Conservation (phyloP, 2,888 invertebrate genomes). For the Agonopterix heracliana region DNA sequence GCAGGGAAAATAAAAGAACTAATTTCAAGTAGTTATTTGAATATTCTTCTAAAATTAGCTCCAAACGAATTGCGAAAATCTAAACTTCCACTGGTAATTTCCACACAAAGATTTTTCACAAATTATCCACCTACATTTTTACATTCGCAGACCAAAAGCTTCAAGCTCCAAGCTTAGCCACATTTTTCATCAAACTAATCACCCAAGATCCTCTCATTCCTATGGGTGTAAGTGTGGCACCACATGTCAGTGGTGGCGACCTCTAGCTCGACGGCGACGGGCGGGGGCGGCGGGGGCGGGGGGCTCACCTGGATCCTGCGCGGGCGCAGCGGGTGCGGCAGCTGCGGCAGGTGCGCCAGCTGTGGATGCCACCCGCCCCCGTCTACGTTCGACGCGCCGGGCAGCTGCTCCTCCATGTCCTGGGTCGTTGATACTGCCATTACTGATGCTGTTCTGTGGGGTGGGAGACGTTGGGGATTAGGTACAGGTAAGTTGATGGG, state of each 20-base stretch:
- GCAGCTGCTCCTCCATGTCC: conserved; percentile 20
- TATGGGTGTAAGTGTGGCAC: conserved; percentile 33
- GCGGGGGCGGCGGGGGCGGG: conserved; percentile 45
- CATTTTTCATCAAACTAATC: not conserved
- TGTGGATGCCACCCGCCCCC: conserved; percentile 51
- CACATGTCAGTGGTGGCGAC: conserved; percentile 66
- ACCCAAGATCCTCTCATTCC: conserved; percentile 1
- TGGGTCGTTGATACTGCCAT: conserved; percentile 35
- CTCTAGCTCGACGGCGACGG: conserved; percentile 63
- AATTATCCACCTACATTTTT: no score
- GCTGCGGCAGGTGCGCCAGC: conserved; percentile 24
- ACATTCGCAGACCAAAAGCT: no score
- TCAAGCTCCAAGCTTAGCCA: no score
- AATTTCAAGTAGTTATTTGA: no score
- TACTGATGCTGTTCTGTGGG: conserved; percentile 30
- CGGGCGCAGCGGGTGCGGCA: conserved; percentile 22
- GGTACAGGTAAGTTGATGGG: not conserved
- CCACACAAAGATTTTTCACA: no score
- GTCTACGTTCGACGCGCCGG: conserved; percentile 11
- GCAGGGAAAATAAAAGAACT: no score
- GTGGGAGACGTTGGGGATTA: not conserved
- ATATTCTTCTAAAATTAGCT: no score
- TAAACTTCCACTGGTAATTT: no score
- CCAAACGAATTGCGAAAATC: no score
- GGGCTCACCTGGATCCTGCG: conserved; percentile 32